Evolutionary conservation across 2,113 vertebrate genomes (phyloP).

Genomic region (Phylloscopus whistleri): DNA sequence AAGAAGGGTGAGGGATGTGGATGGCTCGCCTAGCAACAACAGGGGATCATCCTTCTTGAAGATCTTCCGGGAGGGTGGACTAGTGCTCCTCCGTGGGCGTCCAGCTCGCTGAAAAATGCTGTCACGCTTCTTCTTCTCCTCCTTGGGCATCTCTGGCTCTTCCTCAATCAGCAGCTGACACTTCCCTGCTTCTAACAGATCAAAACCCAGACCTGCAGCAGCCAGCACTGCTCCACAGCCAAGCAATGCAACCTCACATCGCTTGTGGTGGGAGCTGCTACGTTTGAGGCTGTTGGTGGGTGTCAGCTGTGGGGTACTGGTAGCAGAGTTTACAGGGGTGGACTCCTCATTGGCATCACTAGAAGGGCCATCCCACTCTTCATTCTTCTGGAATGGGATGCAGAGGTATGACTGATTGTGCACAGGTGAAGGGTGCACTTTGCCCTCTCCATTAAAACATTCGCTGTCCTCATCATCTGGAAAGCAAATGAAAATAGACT

Average conservation of each 20-base stretch:
- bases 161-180: constrained; percentile 76
- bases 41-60: constrained; percentile 86
- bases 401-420: constrained; percentile 93
- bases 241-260: constrained; percentile 87
- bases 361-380: constrained; percentile 79
- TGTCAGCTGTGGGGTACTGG: constrained; percentile 82
- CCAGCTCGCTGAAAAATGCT: constrained; percentile 87
- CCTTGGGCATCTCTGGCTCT: constrained; percentile 72
- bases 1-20: constrained; percentile 84
- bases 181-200: constrained; percentile 82
- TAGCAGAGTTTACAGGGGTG: constrained; percentile 77
- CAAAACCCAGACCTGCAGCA: constrained; percentile 89
- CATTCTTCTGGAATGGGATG: constrained; percentile 85
- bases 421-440: constrained; percentile 67
- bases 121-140: constrained; percentile 86
- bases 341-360: constrained; percentile 80
- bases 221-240: constrained; percentile 91
- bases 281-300: constrained; percentile 85
- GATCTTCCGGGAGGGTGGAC: constrained; percentile 86
- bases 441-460: constrained; percentile 72
- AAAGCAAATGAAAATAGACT: constrained; percentile 4
- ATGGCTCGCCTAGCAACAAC: constrained; percentile 75
- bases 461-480: constrained; percentile 89
- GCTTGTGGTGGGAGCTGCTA: constrained; percentile 78
- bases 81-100: constrained; percentile 82